Base-by-base conservation (phyloP, 2,888 invertebrate genomes). In the Cenopis cana region DNA sequence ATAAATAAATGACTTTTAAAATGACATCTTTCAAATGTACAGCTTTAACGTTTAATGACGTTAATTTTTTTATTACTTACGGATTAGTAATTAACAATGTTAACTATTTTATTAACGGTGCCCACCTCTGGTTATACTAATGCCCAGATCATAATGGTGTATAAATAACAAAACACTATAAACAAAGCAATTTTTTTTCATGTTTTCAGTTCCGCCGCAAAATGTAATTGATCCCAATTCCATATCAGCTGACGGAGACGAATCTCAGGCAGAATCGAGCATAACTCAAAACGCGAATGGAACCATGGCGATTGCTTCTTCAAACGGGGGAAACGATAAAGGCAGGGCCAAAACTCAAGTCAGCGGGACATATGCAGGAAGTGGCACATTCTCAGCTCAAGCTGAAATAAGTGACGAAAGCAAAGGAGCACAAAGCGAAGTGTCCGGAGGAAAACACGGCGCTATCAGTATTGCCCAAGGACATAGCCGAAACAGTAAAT, bases 301-400 rank as follows among this genome's bases (percentile, higher is more conserved):
- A 72, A 97, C 97, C 0, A 94, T 95, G 77, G 97, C 97, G 0
- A 95, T 95, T 74, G 97, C 97, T 2, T 95, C 95, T 68, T 96
- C 97, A 14, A 96, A 96, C 87, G 97, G 97, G 14, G 95, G 95
- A 76, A 96, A 95, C 79, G 95, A 95, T 36, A 95, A 96, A 73
- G 97, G 96, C 11, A 95, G 95, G 2, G 96, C 97, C 0, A 97
- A 97, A 86, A 96, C 97, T 0, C 96, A 97, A 89, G 97, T 98
- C 0, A 96, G 96, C 65, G 97, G 97, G 33, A 95, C 96, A 0
- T 97, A 97, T 81, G 95, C 95, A 0, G 96, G 96, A 1, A 94
- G 95, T 24, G 97, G 97, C 14, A 95, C 97, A 0, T 97, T 98
- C 83, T 96, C 96, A 75, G 97, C 97, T 10, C 97, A 96, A 83